Conservation (phyloP, 2,888 invertebrate species). For the Colletes collaris region DNA sequence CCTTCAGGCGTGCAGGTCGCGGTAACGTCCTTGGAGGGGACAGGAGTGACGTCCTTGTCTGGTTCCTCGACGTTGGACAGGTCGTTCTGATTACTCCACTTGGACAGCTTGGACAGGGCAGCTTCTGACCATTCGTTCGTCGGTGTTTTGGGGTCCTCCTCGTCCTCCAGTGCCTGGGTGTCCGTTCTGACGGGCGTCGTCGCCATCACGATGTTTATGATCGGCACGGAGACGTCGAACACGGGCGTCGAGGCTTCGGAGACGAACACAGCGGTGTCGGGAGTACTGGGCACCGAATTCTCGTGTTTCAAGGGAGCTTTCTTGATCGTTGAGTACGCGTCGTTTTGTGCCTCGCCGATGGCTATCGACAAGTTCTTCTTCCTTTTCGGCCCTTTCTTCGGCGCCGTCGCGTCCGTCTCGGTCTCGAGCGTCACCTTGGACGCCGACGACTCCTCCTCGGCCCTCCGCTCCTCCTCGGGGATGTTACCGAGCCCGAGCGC, state of each 20-base stretch:
- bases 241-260: slow-evolving; percentile 40
- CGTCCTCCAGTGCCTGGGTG: slow-evolving; percentile 52
- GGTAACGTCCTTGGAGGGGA: slow-evolving; percentile 55
- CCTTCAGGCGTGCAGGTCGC: slow-evolving; percentile 53
- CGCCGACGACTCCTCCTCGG: background rate
- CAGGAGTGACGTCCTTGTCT: slow-evolving; percentile 67
- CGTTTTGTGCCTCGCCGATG: background rate
- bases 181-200: slow-evolving; percentile 33
- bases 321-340: slow-evolving; percentile 33
- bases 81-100: slow-evolving; percentile 77
- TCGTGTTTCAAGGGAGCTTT: slow-evolving; percentile 38
- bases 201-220: slow-evolving; percentile 66
- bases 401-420: background rate
- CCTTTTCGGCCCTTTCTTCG: slow-evolving; percentile 31
- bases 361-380: slow-evolving; percentile 45
- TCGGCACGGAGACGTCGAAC: slow-evolving; percentile 55
- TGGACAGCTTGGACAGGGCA: slow-evolving; percentile 69
- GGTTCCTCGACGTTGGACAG: slow-evolving; percentile 71
- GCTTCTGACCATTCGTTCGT: slow-evolving; percentile 74
- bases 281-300: slow-evolving; percentile 36
- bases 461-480: slow-evolving; percentile 35
- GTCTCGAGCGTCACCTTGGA: background rate
- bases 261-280: slow-evolving; percentile 23
- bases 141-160: slow-evolving; percentile 73
- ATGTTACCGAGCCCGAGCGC: slow-evolving; percentile 35